These are phyloP conservation scores for Girardinus metallicus DNA, from an alignment of 2,797 vertebrate genomes.

Conservation along the genomic window DNA sequence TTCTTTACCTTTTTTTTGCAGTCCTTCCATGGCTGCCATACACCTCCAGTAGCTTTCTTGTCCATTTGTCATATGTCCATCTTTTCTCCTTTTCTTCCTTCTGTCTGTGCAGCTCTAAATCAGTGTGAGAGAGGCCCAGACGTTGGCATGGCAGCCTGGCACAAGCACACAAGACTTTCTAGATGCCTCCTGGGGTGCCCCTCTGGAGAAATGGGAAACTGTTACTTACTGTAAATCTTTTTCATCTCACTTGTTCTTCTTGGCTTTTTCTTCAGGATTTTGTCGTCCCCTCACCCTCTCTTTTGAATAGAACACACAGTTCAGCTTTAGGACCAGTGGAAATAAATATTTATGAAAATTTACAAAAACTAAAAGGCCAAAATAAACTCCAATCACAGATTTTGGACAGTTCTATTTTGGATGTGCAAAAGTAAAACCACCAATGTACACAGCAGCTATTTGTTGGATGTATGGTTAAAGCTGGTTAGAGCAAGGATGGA, in stretches of 20 bases:
- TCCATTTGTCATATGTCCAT: constrained; percentile 32
- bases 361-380: background rate
- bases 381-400: background rate
- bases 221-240: constrained; percentile 69
- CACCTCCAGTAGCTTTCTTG: constrained; percentile 47
- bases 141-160: constrained; percentile 79
- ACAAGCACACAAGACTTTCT: constrained; percentile 56
- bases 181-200: constrained; percentile 36
- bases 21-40: constrained; percentile 29
- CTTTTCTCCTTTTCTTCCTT: constrained; percentile 37
- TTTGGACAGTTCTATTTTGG: background rate
- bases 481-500: background rate
- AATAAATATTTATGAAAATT: background rate
- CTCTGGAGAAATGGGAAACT: constrained; percentile 30
- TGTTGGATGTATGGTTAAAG: background rate
- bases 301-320: background rate
- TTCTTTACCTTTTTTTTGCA: constrained; percentile 29
- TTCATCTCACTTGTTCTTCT: constrained; percentile 11
- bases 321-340: background rate
- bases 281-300: background rate
- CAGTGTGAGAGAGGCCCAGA: constrained; percentile 40
- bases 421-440: background rate
- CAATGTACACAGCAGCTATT: background rate
- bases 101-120: constrained; percentile 53
- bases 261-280: background rate